phyloP scores from a whole-genome alignment of 2,113 vertebrate genomes.

The Rousettus leschenaultii region DNA sequence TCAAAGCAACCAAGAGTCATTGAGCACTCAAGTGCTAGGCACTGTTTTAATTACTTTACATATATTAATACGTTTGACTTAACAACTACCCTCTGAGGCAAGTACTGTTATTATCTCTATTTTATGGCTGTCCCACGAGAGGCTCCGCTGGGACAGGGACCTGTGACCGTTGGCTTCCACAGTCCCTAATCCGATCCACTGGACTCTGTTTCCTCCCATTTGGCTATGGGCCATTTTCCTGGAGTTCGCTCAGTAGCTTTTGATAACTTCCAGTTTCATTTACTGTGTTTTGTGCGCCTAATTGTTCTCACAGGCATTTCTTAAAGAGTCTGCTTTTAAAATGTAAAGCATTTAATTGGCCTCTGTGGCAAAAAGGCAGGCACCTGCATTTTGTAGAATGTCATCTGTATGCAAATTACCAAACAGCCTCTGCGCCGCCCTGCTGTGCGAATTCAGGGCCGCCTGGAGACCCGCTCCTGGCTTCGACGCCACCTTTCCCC shows the following conservation, averaged over 20 bases:
- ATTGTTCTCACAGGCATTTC: slow-evolving; percentile 68
- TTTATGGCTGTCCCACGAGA: not conserved
- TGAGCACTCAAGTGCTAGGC: not conserved
- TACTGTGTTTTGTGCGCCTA: slow-evolving; percentile 50
- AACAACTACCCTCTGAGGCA: not conserved
- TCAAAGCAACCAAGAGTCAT: slow-evolving; percentile 11
- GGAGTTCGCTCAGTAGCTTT: slow-evolving; percentile 39
- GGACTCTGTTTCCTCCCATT: not conserved
- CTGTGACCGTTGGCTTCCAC: not conserved
- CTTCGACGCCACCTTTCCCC: fast-evolving
- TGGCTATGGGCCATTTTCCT: not conserved
- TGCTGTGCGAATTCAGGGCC: not conserved
- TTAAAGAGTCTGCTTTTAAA: slow-evolving; percentile 65
- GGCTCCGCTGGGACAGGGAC: not conserved
- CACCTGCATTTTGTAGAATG: slow-evolving; percentile 15
- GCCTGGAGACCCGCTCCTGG: not conserved
- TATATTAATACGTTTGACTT: slow-evolving; percentile 63
- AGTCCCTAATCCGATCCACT: not conserved
- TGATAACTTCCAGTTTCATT: slow-evolving; percentile 62
- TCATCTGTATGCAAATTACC: slow-evolving; percentile 59
- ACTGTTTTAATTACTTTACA: slow-evolving; percentile 62
- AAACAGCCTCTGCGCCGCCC: not conserved
- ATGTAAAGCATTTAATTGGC: slow-evolving; percentile 64
- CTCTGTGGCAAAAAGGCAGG: slow-evolving; percentile 38
- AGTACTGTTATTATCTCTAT: not conserved